Conservation (phyloP, 2,797 vertebrate genomes). For the Crypturellus tataupa region DNA sequence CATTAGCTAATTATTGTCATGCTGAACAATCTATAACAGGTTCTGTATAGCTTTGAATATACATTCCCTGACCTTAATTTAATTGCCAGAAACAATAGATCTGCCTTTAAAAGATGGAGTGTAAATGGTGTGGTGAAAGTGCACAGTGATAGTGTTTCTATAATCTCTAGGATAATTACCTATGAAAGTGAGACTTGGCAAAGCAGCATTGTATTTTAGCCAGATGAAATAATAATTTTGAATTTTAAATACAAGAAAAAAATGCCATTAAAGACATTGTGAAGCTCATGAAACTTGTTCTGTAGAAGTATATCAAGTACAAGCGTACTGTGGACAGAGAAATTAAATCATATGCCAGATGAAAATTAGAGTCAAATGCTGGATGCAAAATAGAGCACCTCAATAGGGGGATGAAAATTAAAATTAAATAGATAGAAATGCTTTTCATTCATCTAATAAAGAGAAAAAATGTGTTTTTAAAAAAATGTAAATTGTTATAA, state of each 20-base stretch:
- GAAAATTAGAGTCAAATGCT: neutral
- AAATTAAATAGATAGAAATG: neutral
- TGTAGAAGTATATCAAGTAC: neutral
- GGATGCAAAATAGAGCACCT: neutral
- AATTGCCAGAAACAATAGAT: conserved; percentile 32
- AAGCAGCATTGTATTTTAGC: conserved; percentile 6
- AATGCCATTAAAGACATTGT: neutral
- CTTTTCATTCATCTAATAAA: neutral
- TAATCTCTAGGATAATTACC: conserved; percentile 6
- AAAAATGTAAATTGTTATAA: neutral
- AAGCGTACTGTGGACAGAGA: neutral
- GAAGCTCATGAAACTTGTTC: neutral
- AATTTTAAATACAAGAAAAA: neutral
- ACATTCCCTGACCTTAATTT: conserved; percentile 25
- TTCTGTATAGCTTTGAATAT: conserved; percentile 30
- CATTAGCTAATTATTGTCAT: conserved; percentile 52
- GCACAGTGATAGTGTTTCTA: neutral
- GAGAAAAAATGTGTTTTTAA: neutral
- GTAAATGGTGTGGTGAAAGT: neutral
- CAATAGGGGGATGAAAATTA: neutral
- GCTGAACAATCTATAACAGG: neutral
- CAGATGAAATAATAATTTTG: neutral
- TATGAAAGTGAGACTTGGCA: conserved; percentile 2
- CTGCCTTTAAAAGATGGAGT: neutral
- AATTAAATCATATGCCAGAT: neutral